Evolutionary conservation across 1,140 invertebrate genomes (phyloP).

Genomic region (Grapholita molesta): DNA sequence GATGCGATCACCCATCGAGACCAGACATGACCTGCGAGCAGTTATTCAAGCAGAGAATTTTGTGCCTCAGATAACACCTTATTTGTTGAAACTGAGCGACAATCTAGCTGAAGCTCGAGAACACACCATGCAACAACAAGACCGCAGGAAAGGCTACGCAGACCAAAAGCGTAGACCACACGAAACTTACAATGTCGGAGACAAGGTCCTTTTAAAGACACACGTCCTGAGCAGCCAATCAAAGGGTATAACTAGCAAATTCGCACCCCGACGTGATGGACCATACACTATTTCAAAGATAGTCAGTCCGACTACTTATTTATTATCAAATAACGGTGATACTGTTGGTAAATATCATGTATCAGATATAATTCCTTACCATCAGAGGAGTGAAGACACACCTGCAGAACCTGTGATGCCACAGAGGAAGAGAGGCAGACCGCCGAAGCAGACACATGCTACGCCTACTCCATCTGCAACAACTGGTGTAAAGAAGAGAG

Average conservation of each 20-base stretch:
- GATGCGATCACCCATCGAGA: constrained; percentile 24
- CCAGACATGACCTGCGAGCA: constrained; percentile 15
- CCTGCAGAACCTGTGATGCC: no score
- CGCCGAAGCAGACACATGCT: no score
- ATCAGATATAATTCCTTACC: neutral
- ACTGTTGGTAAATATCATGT: constrained; percentile 9
- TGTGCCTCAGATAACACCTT: constrained; percentile 22
- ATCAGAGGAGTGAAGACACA: no score
- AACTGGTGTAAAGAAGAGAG: no score
- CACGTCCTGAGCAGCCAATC: constrained; percentile 20
- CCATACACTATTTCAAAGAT: constrained; percentile 5
- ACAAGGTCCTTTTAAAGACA: constrained; percentile 22
- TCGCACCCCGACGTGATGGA: constrained; percentile 20
- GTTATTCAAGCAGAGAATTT: constrained; percentile 21
- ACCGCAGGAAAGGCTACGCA: constrained; percentile 5
- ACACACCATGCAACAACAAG: constrained; percentile 15
- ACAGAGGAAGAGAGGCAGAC: no score
- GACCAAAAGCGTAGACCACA: constrained; percentile 19
- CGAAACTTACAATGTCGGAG: constrained; percentile 19
- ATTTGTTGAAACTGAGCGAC: constrained; percentile 6
- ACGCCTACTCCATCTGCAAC: no score
- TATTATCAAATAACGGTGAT: neutral
- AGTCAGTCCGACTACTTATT: neutral
- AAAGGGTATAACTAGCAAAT: constrained; percentile 10
- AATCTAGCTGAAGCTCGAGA: constrained; percentile 6